phyloP scores from a whole-genome alignment of 2,113 vertebrate genomes.

The Syngnathus scovelli region DNA sequence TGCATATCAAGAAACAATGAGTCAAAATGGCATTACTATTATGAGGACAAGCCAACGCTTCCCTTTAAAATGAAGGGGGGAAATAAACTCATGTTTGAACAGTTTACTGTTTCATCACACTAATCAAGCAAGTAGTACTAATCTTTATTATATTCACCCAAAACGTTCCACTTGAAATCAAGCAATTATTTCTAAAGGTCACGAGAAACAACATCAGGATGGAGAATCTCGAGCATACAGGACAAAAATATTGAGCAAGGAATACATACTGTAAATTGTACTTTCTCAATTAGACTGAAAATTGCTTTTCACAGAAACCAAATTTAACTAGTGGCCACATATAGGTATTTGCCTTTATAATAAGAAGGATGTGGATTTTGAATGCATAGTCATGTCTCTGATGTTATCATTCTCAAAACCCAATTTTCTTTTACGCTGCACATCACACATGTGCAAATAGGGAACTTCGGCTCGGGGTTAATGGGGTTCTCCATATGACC shows the following conservation, averaged over 20 bases:
- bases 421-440: constrained; percentile 46
- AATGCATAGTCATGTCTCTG: constrained; percentile 53
- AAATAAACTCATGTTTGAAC: neutral
- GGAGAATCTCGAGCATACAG: neutral
- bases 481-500: constrained; percentile 21
- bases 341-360: constrained; percentile 8
- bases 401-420: constrained; percentile 41
- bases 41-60: neutral
- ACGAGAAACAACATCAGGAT: neutral
- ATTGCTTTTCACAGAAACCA: neutral
- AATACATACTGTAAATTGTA: neutral
- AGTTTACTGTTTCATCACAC: no score
- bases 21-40: neutral
- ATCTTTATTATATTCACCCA: neutral
- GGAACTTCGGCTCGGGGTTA: constrained; percentile 5
- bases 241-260: neutral
- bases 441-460: constrained; percentile 47
- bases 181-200: neutral
- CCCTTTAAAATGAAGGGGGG: neutral
- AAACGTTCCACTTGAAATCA: neutral
- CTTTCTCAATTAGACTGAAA: neutral
- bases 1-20: neutral
- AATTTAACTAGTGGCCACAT: neutral
- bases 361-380: constrained; percentile 24
- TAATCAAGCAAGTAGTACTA: no score